Evolutionary conservation across 2,888 invertebrate species (phyloP).

Genomic region (Calameuta pallipes): DNA sequence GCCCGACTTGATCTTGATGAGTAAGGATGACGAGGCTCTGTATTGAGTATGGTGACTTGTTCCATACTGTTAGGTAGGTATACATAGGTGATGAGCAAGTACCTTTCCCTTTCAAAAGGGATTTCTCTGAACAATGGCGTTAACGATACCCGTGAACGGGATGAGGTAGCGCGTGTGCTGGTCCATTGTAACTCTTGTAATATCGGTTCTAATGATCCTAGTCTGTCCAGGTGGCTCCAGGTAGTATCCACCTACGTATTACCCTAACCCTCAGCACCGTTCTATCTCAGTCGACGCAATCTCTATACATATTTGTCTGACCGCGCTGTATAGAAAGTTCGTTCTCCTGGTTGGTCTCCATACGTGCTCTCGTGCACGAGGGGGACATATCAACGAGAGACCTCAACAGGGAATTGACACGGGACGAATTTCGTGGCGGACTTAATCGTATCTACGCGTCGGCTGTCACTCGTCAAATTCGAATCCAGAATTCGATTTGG

Average conservation of each 20-base stretch:
- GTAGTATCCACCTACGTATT: background rate
- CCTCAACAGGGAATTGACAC: background rate
- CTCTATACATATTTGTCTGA: background rate
- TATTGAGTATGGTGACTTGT: background rate
- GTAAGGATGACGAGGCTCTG: background rate
- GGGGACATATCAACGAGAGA: background rate
- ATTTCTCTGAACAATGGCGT: conserved; percentile 1
- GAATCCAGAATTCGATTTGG: conserved; percentile 50
- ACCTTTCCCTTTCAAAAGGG: conserved; percentile 4
- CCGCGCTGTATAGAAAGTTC: background rate
- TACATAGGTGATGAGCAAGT: background rate
- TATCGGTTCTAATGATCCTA: background rate
- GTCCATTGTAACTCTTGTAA: background rate
- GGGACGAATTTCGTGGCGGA: conserved; percentile 9
- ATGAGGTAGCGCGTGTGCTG: conserved; percentile 1
- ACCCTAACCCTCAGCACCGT: background rate
- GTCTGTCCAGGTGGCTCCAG: background rate
- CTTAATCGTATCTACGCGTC: conserved; percentile 40
- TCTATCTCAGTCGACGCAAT: background rate
- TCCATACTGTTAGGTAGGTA: background rate
- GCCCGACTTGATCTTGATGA: background rate
- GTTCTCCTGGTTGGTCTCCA: background rate
- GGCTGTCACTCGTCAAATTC: conserved; percentile 43
- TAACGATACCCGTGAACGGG: conserved; percentile 4
- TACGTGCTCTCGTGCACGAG: background rate